Base-by-base conservation (phyloP, 2,888 invertebrate species). In the Cataglyphis cursor region DNA sequence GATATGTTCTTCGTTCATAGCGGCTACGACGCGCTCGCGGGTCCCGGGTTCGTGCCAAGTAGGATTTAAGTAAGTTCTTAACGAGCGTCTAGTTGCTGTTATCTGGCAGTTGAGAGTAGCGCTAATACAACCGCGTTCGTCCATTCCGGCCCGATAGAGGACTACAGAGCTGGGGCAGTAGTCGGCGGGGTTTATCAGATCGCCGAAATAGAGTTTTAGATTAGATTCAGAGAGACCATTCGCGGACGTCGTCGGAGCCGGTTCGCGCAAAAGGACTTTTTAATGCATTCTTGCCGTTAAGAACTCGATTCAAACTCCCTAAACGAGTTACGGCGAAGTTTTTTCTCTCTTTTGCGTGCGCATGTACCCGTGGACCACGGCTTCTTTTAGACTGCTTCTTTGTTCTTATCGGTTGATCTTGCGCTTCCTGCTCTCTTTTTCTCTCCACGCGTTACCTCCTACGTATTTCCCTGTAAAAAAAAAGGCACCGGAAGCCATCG, bases 291-390 rank as follows among this genome's bases (percentile, higher is more conserved):
- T 35, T 35, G 88, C 88, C 83, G 89, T 87, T 87, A 90, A 92
- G 89, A 91, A 91, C 91, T 89, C 88, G 87, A 86, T 85, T 89
- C 85, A 89, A 93, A 92, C 91, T 92, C 90, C 83, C 86, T 90
- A 90, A 93, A 92, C 91, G 92, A 93, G 93, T 92, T 92, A 92
- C 88, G 83, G 80, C 66, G 82, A 90, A 93, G 89, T 92, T 92
- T 88, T 85, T 87, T 82, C 76, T 54, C 82, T 54, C 81, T 41
- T n/a, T 54, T 59, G 57, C 76, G 80, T 70, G 70, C 44, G 24
- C 44, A 18, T 44, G 48, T 18, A 31, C 41, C 28, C 62, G 54
- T 75, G 57, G 31, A 61, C 35, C 35, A 35, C 75, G 64, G 15
- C 24, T 73, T 61, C 54, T 75, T 85, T 83, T 66, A 66, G 81